Evolutionary conservation across 2,113 vertebrate genomes (phyloP), one percentile per base, ranked within the genome.

Genomic region (Gymnarchus niloticus): DNA sequence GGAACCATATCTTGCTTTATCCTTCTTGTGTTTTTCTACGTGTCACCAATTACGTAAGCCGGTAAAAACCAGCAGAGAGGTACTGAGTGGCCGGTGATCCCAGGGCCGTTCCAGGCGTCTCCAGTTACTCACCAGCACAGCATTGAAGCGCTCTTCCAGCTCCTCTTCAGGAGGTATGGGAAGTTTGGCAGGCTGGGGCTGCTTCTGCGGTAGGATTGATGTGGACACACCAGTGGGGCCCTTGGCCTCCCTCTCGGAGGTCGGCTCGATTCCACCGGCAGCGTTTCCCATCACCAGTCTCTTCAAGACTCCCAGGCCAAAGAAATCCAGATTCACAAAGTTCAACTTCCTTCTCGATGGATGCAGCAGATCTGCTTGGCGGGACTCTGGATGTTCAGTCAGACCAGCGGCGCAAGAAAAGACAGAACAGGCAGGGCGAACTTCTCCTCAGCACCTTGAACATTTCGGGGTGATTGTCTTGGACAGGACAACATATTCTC

Each of bases 91-190:
- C 14, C 1, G 1, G 59, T 3, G 1, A 33, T 5, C 2, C 73
- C 73, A 77, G 73, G 41, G 17, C 37, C 37, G 19, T 5, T 33
- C 51, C 21, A 19, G n/a, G 7, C 51, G 0, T 51, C 12, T 6
- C 6, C 69, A 6, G 49, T 7, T 83, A 93, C 96, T 95, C 91
- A 97, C 96, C 96, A 97, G 93, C 17, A 95, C 95, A 0, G 90
- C 90, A 17, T 84, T 92, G 89, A 97, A 97, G 73, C 95, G 92
- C 86, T 95, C 95, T 87, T 97, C 96, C 91, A 97, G 93, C 86
- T 97, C 96, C 0, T 92, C 94, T 0, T 94, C 94, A 5, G 91
- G 90, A 9, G 96, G 96, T 90, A 96, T 92, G 54, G 95, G 96
- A 69, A 95, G 92, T 85, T 95, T 96, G 7, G 87, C 88, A 4